A percentile compares a stretch with the other conserved stretches of the same genome.
These are phyloP conservation scores for Spisula solida DNA, from an alignment of 2,888 invertebrate genomes.

Conservation along the genomic window DNA sequence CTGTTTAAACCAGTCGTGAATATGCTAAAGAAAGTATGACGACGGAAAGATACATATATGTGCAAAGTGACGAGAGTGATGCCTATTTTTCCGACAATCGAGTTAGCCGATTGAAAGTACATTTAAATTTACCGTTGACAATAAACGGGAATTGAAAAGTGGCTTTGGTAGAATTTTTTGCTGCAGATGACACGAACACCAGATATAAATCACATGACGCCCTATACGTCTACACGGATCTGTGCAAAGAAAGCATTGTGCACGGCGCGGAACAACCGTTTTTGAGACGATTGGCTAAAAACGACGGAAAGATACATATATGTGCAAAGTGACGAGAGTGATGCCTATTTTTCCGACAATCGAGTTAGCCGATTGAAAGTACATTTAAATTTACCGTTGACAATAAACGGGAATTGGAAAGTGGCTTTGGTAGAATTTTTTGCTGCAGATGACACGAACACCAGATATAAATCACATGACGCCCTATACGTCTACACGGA, in stretches of 20 bases:
- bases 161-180: conserved; percentile 53
- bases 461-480: background rate
- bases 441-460: conserved; percentile 26
- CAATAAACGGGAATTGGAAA: conserved; percentile 48
- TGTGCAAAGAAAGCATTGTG: conserved; percentile 65
- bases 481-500: no score
- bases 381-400: conserved; percentile 45
- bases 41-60: conserved; percentile 34
- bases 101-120: conserved; percentile 46
- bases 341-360: conserved; percentile 30
- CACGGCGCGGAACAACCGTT: conserved; percentile 58
- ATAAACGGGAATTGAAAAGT: conserved; percentile 54
- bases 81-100: conserved; percentile 28
- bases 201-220: background rate
- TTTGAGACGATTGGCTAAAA: conserved; percentile 53
- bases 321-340: conserved; percentile 34
- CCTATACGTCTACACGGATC: conserved; percentile 51
- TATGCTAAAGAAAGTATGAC: no score
- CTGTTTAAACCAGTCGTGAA: no score
- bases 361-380: conserved; percentile 43
- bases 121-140: conserved; percentile 42
- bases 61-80: conserved; percentile 34
- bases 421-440: conserved; percentile 57
- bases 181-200: conserved; percentile 11
- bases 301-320: conserved; percentile 35